These are phyloP conservation scores for Andrena dorsata DNA, from an alignment of 2,888 invertebrate genomes.

Conservation along the genomic window DNA sequence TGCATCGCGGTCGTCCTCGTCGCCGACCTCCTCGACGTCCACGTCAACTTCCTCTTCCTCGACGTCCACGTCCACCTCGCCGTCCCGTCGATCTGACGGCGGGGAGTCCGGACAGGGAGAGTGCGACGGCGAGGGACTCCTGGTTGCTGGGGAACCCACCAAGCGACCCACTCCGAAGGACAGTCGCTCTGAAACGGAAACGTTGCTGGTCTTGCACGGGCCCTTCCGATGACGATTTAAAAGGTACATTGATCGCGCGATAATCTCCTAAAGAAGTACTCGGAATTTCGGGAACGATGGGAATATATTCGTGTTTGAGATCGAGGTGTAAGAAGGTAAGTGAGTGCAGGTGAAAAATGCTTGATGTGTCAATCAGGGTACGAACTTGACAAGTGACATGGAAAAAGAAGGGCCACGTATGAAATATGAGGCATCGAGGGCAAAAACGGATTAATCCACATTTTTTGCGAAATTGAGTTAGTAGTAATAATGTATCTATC, in stretches of 20 bases:
- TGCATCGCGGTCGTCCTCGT: constrained; percentile 81
- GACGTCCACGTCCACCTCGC: constrained; percentile 82
- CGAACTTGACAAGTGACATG: constrained; percentile 42
- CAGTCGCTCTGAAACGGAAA: constrained; percentile 90
- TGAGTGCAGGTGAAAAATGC: not conserved
- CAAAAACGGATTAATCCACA: too few relatives aligned
- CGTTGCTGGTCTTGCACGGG: not conserved
- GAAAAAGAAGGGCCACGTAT: not conserved
- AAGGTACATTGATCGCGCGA: too few relatives aligned
- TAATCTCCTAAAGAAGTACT: too few relatives aligned
- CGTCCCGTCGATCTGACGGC: constrained; percentile 78
- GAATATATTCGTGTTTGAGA: too few relatives aligned
- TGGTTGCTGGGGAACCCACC: constrained; percentile 86
- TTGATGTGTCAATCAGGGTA: constrained; percentile 45
- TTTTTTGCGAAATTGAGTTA: too few relatives aligned
- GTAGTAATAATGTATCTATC: too few relatives aligned
- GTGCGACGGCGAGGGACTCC: constrained; percentile 81
- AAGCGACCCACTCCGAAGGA: constrained; percentile 94
- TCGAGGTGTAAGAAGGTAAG: not conserved
- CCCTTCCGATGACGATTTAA: not conserved
- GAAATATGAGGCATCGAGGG: not conserved
- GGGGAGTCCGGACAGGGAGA: constrained; percentile 83
- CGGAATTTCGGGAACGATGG: too few relatives aligned
- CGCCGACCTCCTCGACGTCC: constrained; percentile 83
- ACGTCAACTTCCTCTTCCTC: constrained; percentile 83